A percentile compares a stretch with the other conserved stretches of the same genome.
Conservation (phyloP, 2,113 vertebrate species). For the Chrysemys picta region DNA sequence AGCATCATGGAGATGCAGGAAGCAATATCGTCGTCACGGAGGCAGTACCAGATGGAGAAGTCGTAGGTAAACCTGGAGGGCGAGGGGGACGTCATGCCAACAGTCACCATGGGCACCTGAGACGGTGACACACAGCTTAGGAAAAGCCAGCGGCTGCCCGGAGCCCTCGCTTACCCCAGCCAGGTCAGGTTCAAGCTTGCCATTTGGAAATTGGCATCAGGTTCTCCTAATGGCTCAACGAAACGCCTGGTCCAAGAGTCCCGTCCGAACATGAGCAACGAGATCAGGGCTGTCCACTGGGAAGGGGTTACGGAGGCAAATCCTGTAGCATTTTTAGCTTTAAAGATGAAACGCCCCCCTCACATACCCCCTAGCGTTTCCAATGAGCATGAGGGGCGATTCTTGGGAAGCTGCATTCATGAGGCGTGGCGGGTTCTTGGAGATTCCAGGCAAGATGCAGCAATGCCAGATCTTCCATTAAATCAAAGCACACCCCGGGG, state of each 20-base stretch:
- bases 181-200: rapidly evolving
- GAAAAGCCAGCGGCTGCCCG: rapidly evolving
- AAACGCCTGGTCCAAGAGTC: not conserved
- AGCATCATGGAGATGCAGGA: constrained; percentile 12
- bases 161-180: not conserved
- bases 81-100: rapidly evolving
- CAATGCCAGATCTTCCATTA: rapidly evolving
- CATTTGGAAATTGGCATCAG: rapidly evolving
- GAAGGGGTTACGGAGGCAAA: not conserved
- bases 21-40: constrained; percentile 52
- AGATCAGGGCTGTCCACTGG: rapidly evolving
- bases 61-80: constrained; percentile 16
- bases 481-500: not conserved
- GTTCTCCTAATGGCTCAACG: not conserved
- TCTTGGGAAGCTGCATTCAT: not conserved
- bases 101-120: rapidly evolving
- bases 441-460: rapidly evolving
- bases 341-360: rapidly evolving
- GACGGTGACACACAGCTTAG: not conserved
- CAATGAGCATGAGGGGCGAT: rapidly evolving
- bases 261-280: rapidly evolving
- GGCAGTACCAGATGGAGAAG: constrained; percentile 76
- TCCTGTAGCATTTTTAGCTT: not conserved
- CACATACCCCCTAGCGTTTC: rapidly evolving
- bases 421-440: not conserved